These are phyloP conservation scores for Chlorospingus flavigularis DNA, from an alignment of 2,797 vertebrate genomes.

Conservation along the genomic window DNA sequence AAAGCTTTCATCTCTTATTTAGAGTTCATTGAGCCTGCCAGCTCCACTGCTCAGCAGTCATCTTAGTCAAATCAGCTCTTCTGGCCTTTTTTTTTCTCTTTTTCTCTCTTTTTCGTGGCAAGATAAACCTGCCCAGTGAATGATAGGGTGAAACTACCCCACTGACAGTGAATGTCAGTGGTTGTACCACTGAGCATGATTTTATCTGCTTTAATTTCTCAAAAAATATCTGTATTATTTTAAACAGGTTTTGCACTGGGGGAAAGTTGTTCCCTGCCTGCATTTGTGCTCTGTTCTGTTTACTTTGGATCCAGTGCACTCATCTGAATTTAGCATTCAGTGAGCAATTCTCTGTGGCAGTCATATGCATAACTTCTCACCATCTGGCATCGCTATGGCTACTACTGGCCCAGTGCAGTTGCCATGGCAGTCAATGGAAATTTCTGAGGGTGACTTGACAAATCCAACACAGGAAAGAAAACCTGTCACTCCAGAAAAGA, in stretches of 20 bases:
- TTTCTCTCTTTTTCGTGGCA: not conserved
- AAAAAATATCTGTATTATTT: not conserved
- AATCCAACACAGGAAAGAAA: not conserved
- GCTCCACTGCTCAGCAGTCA: not conserved
- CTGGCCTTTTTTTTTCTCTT: not conserved
- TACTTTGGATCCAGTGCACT: not conserved
- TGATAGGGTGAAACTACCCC: not conserved
- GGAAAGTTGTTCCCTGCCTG: not conserved
- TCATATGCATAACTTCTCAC: conserved; percentile 4
- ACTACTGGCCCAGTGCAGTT: conserved; percentile 13
- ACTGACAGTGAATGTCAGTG: not conserved
- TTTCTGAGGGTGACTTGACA: conserved; percentile 1
- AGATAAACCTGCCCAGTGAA: not conserved
- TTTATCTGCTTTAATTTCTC: not conserved
- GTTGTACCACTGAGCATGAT: not conserved
- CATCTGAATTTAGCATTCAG: not conserved
- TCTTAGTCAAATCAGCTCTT: not conserved
- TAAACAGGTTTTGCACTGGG: not conserved
- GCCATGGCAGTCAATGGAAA: conserved; percentile 17
- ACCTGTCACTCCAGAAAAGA: not conserved
- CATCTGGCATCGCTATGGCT: conserved; percentile 35
- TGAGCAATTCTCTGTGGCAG: not conserved
- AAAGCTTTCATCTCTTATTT: not conserved
- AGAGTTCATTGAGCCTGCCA: not conserved
- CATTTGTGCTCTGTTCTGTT: not conserved